These are phyloP conservation scores for Lontra canadensis DNA, from an alignment of 2,113 vertebrate genomes.

Conservation along the genomic window DNA sequence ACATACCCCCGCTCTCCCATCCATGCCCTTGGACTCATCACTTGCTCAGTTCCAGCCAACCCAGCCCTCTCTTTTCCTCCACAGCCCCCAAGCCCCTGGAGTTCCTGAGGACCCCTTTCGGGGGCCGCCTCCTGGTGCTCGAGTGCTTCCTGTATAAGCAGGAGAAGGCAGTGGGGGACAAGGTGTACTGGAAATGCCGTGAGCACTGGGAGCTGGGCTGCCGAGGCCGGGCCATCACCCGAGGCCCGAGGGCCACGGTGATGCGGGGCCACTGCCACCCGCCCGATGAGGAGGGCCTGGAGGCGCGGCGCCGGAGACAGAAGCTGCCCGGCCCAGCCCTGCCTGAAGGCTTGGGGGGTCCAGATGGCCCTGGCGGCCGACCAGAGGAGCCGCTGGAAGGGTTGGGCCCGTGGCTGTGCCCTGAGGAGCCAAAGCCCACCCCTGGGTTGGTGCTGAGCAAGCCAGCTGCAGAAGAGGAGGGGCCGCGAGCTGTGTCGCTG, in stretches of 20 bases:
- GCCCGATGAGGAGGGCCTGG: conserved; percentile 9
- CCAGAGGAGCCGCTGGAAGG: not conserved
- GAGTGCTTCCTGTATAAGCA: conserved; percentile 72
- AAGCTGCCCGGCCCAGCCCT: not conserved
- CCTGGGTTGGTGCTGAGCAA: not conserved
- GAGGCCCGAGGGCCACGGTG: not conserved
- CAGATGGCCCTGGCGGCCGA: not conserved
- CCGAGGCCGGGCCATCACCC: conserved; percentile 71
- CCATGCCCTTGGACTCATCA: accelerated
- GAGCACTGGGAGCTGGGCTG: conserved; percentile 43
- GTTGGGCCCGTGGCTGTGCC: not conserved
- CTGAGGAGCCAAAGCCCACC: not conserved
- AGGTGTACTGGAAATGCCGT: conserved; percentile 73
- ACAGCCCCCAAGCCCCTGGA: conserved; percentile 56
- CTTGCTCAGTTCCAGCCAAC: not conserved
- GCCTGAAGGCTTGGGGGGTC: not conserved
- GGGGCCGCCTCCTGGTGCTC: conserved; percentile 69
- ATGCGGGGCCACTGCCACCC: conserved; percentile 73
- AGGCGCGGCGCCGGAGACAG: conserved; percentile 21
- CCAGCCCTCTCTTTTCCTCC: not conserved
- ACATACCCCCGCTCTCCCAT: not conserved
- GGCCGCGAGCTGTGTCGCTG: not conserved
- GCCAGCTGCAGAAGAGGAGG: not conserved
- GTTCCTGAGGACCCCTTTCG: conserved; percentile 68
- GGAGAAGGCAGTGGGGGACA: conserved; percentile 70